These are phyloP conservation scores for Chrysolina haemoptera DNA, from an alignment of 2,888 invertebrate genomes.

Conservation along the genomic window DNA sequence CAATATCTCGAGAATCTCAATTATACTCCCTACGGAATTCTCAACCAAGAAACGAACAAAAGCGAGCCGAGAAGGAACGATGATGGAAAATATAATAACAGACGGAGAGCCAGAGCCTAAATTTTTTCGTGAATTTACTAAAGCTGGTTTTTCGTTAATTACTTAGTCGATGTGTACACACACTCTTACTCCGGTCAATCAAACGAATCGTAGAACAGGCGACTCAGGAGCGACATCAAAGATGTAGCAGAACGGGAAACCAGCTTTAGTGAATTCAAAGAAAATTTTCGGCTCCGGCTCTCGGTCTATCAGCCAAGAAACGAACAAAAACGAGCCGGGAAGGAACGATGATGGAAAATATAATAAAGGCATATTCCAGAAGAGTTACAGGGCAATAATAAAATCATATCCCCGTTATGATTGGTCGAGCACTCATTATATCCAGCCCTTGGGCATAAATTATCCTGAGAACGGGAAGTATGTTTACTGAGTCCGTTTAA, in stretches of 20 bases:
- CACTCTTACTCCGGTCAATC: too few relatives aligned
- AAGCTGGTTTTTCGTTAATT: too few relatives aligned
- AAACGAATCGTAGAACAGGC: too few relatives aligned
- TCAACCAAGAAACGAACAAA: neutral
- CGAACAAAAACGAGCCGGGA: constrained; percentile 1
- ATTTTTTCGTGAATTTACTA: too few relatives aligned
- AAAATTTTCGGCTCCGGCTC: too few relatives aligned
- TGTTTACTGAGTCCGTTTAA: constrained; percentile 26
- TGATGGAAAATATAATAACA: constrained; percentile 13
- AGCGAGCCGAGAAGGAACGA: neutral
- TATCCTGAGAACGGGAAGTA: too few relatives aligned
- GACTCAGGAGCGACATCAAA: too few relatives aligned
- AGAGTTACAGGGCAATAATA: constrained; percentile 7
- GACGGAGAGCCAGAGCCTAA: too few relatives aligned
- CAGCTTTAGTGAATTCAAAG: too few relatives aligned
- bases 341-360: constrained; percentile 6
- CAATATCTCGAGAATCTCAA: constrained; percentile 15
- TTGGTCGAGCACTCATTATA: neutral
- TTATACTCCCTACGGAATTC: constrained; percentile 7
- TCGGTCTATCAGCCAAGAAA: neutral
- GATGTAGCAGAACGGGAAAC: too few relatives aligned
- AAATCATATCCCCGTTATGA: neutral
- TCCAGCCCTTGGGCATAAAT: neutral
- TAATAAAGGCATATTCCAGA: neutral
- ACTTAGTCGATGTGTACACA: too few relatives aligned